A percentile compares a stretch with the other conserved stretches of the same genome.
These are phyloP conservation scores for Micropoecilia bifurca DNA, from an alignment of 2,797 vertebrate genomes.

Conservation along the genomic window DNA sequence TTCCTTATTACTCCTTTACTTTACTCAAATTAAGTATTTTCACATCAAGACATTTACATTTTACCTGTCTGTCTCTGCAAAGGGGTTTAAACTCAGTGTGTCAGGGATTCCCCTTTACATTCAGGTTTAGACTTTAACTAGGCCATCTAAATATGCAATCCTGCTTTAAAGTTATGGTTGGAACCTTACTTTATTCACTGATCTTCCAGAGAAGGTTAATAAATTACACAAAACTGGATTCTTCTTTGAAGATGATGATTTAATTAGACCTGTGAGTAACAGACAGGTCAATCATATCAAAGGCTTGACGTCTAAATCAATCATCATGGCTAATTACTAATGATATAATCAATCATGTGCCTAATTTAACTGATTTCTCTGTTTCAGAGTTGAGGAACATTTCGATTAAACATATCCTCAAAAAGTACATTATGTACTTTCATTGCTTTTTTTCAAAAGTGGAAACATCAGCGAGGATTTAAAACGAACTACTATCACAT, in stretches of 20 bases:
- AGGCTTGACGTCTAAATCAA: background rate
- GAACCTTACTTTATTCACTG: background rate
- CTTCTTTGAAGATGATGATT: background rate
- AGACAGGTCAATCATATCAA: constrained; percentile 12
- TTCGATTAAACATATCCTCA: background rate
- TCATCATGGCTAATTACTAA: constrained; percentile 1
- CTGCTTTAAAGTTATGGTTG: background rate
- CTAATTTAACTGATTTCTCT: background rate
- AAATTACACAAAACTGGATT: background rate
- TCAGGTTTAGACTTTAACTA: background rate
- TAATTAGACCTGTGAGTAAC: constrained; percentile 26
- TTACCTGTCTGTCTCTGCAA: background rate
- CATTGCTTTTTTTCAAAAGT: too few relatives aligned
- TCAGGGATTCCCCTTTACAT: background rate
- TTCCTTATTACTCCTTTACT: too few relatives aligned
- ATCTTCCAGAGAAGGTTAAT: background rate
- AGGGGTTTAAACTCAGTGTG: background rate
- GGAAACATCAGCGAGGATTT: background rate
- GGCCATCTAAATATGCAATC: background rate
- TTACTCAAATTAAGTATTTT: background rate
- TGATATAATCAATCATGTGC: background rate
- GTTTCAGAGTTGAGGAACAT: background rate
- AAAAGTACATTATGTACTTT: constrained; percentile 7
- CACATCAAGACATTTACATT: background rate
- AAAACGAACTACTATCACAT: background rate